Evolutionary conservation across 2,113 vertebrate species (phyloP).

Genomic region (Xiphophorus couchianus): DNA sequence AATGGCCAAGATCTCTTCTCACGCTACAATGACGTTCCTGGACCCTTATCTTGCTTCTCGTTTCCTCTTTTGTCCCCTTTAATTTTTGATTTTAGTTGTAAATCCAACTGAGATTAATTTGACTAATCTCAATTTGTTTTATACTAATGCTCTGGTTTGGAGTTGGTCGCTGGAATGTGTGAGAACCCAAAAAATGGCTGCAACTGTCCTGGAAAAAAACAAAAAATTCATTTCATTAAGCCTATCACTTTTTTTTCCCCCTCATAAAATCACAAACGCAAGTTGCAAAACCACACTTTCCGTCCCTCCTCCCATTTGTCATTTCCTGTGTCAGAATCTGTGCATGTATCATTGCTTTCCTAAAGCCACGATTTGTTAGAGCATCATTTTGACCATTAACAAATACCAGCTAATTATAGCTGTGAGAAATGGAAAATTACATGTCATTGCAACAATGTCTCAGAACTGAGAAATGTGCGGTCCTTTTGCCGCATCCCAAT

Average conservation of each 20-base stretch:
- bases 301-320: not conserved
- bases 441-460: too few relatives aligned
- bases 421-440: too few relatives aligned
- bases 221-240: not conserved
- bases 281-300: not conserved
- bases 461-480: too few relatives aligned
- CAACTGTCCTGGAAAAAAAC: too few relatives aligned
- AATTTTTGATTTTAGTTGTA: too few relatives aligned
- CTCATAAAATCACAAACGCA: not conserved
- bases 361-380: not conserved
- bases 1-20: not conserved
- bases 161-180: too few relatives aligned
- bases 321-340: not conserved
- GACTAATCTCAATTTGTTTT: too few relatives aligned
- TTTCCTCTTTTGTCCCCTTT: not conserved
- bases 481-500: too few relatives aligned
- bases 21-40: not conserved
- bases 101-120: too few relatives aligned
- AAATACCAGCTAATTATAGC: too few relatives aligned
- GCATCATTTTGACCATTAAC: too few relatives aligned
- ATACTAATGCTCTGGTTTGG: too few relatives aligned
- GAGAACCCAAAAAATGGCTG: not conserved
- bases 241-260: not conserved
- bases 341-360: not conserved
- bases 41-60: not conserved